Base-by-base conservation (phyloP, 2,797 vertebrate species). In the Paedocypris micromegethes region DNA sequence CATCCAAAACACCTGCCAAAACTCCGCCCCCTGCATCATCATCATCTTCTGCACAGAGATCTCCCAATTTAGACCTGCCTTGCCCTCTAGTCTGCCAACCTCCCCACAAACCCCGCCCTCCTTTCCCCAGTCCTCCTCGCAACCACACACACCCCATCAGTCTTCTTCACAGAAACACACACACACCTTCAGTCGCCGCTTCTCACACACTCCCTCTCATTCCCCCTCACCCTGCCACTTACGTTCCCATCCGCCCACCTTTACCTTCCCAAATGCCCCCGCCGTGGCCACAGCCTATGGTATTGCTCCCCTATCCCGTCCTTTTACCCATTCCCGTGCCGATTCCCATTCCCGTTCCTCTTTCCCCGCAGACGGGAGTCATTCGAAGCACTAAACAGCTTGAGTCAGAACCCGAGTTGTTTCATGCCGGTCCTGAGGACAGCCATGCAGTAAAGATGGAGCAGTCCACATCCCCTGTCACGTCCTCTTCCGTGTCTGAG, bases 291-390 rank as follows among this genome's bases (percentile, higher is more conserved):
- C 96, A 96, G 2, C 92, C 95, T 0, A 98, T 93, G 66, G 82
- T 99, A 72, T 82, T 99, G 76, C 93, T 98, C 85, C 96, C 96
- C 74, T 99, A 98, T 81, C 96, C 96, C 0, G 92, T 99, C 58
- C 93, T 99, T 53, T 92, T 99, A 66, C 96, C 96, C 43, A 75
- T 99, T 69, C 96, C 96, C 0, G 91, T 98, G 48, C 96, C 96
- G 52, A 95, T 98, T 78, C 95, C 96, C 41, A 97, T 98, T 77
- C 96, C 96, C 6, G 93, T 98, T 63, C 96, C 95, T 7, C 90
- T 98, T 82, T 92, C 91, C 75, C 77, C 91, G 0, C 90, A 91
- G 84, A 43, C 87, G 68, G 92, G 86, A 78, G 92, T 93, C 84
- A 93, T 97, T 86, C 92, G 55, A 40, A 78, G 63, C 55, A n/a